A percentile compares a stretch with the other conserved stretches of the same genome.
Conservation (phyloP, 2,888 invertebrate species). For the Clistopyga incitator region DNA sequence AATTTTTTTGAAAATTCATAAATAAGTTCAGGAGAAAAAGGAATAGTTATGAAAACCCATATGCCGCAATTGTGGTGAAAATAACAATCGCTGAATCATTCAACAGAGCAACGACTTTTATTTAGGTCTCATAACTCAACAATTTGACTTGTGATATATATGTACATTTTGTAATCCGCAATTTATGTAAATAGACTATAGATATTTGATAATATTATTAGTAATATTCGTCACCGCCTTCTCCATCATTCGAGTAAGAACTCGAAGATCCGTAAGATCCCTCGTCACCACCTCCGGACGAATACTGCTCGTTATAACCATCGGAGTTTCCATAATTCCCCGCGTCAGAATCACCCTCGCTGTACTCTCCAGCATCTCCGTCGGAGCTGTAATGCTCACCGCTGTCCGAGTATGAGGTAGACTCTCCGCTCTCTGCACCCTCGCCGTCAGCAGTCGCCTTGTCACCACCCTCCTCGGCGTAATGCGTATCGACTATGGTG, state of each 20-base stretch:
- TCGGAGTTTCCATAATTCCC: constrained; percentile 75
- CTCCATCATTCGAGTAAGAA: constrained; percentile 74
- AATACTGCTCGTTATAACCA: constrained; percentile 74
- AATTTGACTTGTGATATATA: constrained; percentile 1
- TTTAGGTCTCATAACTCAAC: neutral
- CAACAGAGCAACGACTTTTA: constrained; percentile 1
- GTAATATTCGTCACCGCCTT: constrained; percentile 69
- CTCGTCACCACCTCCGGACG: constrained; percentile 73
- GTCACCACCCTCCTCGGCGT: constrained; percentile 72
- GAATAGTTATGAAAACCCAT: too few relatives aligned
- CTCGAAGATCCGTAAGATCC: constrained; percentile 73
- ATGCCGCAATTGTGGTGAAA: too few relatives aligned
- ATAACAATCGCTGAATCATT: neutral
- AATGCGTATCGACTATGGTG: constrained; percentile 77
- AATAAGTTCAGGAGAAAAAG: too few relatives aligned
- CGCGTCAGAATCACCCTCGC: constrained; percentile 70
- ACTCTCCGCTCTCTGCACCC: constrained; percentile 70
- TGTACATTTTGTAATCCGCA: constrained; percentile 35
- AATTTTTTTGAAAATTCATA: too few relatives aligned
- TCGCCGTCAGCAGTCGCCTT: constrained; percentile 68
- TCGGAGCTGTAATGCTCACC: constrained; percentile 75
- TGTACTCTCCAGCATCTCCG: constrained; percentile 71
- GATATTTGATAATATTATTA: constrained; percentile 14
- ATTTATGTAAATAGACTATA: neutral
- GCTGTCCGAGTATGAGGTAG: constrained; percentile 63